Conservation (phyloP, 1,140 invertebrate genomes). For the Dolichoris vasculosae region DNA sequence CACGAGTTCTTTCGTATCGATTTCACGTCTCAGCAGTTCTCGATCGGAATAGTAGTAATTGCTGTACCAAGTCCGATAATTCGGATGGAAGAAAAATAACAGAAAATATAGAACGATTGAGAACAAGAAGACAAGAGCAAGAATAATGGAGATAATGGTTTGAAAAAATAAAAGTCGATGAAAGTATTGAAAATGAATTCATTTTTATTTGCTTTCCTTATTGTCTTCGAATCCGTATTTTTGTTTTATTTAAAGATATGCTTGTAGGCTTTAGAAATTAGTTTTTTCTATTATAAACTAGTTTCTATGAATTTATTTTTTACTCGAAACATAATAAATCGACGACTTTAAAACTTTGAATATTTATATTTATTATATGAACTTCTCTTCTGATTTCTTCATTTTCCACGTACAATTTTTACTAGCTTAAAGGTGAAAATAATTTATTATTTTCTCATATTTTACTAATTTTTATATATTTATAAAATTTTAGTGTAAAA, state of each 20-base stretch:
- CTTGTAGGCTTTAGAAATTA: neutral
- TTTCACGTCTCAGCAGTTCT: slow-evolving; percentile 51
- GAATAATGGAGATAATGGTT: slow-evolving; percentile 40
- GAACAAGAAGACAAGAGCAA: neutral
- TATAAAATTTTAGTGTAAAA: no score
- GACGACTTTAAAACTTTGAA: neutral
- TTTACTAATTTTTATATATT: no score
- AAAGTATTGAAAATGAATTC: neutral
- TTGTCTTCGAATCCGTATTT: neutral
- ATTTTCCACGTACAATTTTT: neutral
- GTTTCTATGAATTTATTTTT: slow-evolving; percentile 14
- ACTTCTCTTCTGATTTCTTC: neutral
- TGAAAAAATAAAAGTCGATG: neutral
- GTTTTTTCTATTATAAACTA: slow-evolving; percentile 8
- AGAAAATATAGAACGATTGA: neutral
- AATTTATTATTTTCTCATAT: no score
- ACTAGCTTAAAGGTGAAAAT: neutral
- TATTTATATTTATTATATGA: neutral
- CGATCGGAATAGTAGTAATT: slow-evolving; percentile 41
- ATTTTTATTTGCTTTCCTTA: slow-evolving; percentile 31
- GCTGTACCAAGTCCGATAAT: slow-evolving; percentile 50
- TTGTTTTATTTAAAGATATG: neutral
- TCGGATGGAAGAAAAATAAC: neutral
- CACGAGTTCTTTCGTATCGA: slow-evolving; percentile 52
- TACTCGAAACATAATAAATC: neutral